Evolutionary conservation across 2,113 vertebrate species (phyloP).

Genomic region (Dryoscopus gambensis): DNA sequence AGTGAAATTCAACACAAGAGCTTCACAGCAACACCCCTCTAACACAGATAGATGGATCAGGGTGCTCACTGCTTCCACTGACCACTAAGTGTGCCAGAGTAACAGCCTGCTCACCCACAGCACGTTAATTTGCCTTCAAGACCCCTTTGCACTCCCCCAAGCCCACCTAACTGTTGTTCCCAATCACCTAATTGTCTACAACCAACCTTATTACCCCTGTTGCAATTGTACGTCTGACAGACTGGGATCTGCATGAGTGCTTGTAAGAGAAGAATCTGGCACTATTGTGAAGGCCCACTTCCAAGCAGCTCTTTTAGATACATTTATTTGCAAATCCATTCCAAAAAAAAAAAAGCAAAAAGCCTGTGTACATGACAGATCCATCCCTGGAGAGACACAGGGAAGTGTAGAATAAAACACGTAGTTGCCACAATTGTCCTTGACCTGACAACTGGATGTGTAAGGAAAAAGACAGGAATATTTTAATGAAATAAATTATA

Average conservation of each 20-base stretch:
- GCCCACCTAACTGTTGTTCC: neutral
- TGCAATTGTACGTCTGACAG: neutral
- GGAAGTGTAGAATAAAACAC: neutral
- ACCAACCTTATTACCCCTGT: neutral
- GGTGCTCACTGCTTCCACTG: neutral
- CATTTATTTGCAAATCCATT: neutral
- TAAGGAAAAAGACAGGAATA: neutral
- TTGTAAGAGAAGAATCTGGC: neutral
- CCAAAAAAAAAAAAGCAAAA: neutral
- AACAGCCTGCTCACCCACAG: neutral
- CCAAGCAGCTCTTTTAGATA: neutral
- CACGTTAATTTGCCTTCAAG: neutral
- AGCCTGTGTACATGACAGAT: neutral
- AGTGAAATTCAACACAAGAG: neutral
- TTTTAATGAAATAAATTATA: neutral
- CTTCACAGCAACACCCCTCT: neutral
- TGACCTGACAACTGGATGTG: neutral
- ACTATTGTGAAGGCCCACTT: neutral
- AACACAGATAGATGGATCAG: neutral
- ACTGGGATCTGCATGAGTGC: neutral
- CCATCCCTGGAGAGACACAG: neutral
- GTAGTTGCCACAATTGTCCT: neutral
- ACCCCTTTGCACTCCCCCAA: neutral
- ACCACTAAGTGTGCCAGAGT: neutral
- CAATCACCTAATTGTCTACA: neutral